Evolutionary conservation across 2,797 vertebrate genomes (phyloP).

Genomic region (Anas georgica): DNA sequence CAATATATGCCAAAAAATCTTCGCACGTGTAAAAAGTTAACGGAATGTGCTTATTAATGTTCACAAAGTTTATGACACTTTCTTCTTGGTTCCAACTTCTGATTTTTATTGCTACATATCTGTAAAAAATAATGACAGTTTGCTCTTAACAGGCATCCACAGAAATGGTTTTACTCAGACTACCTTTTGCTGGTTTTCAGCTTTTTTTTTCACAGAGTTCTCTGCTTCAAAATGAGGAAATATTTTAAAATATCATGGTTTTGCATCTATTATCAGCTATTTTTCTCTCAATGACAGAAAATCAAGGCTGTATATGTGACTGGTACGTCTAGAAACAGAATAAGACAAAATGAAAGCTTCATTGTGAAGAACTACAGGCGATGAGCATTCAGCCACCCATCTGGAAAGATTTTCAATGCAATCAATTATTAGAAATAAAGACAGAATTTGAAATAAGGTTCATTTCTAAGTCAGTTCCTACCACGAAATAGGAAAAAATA

Average conservation of each 20-base stretch:
- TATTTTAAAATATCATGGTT: background rate
- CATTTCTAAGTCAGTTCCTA: rapidly evolving
- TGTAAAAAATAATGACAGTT: background rate
- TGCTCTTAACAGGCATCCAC: background rate
- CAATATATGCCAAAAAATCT: background rate
- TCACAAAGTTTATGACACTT: background rate
- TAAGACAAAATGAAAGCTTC: background rate
- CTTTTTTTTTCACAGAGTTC: background rate
- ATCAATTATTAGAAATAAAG: background rate
- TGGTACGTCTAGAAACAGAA: background rate
- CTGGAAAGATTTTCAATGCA: background rate
- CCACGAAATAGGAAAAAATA: background rate
- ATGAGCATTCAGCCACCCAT: background rate
- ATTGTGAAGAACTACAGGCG: background rate
- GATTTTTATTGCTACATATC: background rate
- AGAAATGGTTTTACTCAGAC: background rate
- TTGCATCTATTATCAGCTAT: background rate
- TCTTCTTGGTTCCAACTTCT: background rate
- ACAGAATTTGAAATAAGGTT: background rate
- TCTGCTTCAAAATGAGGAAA: background rate
- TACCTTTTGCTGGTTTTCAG: background rate
- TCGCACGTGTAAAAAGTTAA: background rate
- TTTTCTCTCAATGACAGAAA: background rate
- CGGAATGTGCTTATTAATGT: background rate
- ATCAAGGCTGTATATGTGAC: background rate